Conservation (phyloP, 2,113 vertebrate species). For the Budorcas taxicolor region DNA sequence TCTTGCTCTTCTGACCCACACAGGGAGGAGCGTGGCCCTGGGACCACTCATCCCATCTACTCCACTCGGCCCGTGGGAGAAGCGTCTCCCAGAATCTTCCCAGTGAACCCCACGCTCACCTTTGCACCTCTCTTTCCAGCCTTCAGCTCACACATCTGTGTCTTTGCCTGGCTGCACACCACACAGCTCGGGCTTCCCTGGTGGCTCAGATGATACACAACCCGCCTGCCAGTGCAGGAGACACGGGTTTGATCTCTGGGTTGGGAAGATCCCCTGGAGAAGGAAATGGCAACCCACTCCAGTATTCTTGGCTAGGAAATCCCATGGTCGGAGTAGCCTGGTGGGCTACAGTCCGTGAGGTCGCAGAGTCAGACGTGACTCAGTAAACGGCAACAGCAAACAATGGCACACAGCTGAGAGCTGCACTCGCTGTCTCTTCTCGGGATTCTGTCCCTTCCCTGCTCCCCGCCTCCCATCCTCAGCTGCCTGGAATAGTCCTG, state of each 20-base stretch:
- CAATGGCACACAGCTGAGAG: not conserved
- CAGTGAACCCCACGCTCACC: not conserved
- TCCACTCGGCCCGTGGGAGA: not conserved
- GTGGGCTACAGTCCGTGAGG: not conserved
- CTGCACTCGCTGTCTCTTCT: not conserved
- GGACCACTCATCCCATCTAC: not conserved
- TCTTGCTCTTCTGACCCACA: not conserved
- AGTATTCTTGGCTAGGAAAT: not conserved
- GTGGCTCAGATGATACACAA: not conserved
- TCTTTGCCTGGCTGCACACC: not conserved
- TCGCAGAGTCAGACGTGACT: not conserved
- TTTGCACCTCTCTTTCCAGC: not conserved
- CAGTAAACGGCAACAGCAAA: not conserved
- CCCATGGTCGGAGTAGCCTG: not conserved
- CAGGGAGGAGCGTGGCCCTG: not conserved
- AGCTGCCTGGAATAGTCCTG: not conserved
- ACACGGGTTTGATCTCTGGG: fast-evolving
- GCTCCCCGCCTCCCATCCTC: not conserved
- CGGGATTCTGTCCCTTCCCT: not conserved
- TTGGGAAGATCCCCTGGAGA: not conserved
- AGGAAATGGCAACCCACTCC: not conserved
- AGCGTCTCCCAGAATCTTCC: not conserved
- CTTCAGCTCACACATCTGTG: not conserved
- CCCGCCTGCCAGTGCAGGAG: not conserved
- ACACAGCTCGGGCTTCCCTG: not conserved